Base-by-base conservation (phyloP, 2,113 vertebrate species). In the Actenoides lindsayi region DNA sequence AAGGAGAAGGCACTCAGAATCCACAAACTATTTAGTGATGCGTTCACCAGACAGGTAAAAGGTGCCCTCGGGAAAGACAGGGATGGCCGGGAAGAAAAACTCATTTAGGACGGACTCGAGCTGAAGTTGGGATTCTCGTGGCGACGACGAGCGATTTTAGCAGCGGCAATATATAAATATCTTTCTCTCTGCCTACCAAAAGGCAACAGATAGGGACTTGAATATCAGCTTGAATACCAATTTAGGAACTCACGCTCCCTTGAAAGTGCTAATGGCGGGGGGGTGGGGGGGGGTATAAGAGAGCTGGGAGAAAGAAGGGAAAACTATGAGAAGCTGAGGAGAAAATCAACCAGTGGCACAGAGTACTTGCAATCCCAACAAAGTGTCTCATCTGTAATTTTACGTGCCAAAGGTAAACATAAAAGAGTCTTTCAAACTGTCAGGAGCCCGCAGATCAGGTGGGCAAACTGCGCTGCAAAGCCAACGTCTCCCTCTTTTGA, bases 391-490 rank as follows among this genome's bases (percentile, higher is more conserved):
- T 69, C 69, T 94, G 70, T 82, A 79, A 75, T 94, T 94, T 89
- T 57, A 68, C 89, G 83, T 83, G 75, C 89, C 84, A 87, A 94
- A 93, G 83, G 90, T 93, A 93, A 90, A 89, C 74, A 95, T 89
- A 92, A 96, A 93, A 92, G 95, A 84, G 84, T 73, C 87, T 96
- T 96, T 95, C 91, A 96, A 82, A 96, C 75, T 90, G 94, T 63
- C 89, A 90, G 84, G 70, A 95, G 86, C 90, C 94, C 87, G 91
- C 84, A 87, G 91, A 92, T 95, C 93, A 96, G 92, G 93, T 95
- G 96, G 94, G 89, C 95, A 96, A 96, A 96, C 94, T 86, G 71
- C 78, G 59, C 79, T 80, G 91, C 56, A 83, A 63, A 96, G 92
- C 48, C 41, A 83, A 65, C 65, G 50, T 91, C 96, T 96, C 84